phyloP scores from a whole-genome alignment of 1,140 invertebrate species.

The Eriocheir sinensis region DNA sequence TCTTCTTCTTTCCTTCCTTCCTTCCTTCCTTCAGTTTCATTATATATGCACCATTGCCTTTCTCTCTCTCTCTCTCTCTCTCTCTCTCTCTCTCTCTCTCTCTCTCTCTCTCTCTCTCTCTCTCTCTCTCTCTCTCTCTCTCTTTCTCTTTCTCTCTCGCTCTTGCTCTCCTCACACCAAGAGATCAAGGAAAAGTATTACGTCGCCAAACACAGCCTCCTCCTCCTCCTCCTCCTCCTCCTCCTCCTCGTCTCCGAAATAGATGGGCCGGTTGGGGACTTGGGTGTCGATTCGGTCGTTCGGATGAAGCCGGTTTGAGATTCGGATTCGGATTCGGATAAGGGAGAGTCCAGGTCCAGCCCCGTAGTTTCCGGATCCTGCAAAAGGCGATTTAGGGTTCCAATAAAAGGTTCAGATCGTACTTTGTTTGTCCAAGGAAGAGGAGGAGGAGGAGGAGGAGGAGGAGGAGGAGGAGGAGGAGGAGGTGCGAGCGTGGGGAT shows the following conservation, averaged over 20 bases:
- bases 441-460: not conserved
- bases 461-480: not conserved
- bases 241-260: not conserved
- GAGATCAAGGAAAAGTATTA: not conserved
- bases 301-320: not conserved
- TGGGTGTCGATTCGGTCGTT: not conserved
- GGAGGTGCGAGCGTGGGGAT: not conserved
- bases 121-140: not conserved
- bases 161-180: not conserved
- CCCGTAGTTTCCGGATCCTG: constrained; percentile 1
- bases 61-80: not conserved
- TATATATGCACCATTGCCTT: not conserved
- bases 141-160: not conserved
- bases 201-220: too few relatives aligned
- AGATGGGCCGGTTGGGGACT: not conserved
- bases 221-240: not conserved
- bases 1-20: too few relatives aligned
- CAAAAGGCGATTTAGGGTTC: constrained; percentile 2
- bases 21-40: too few relatives aligned
- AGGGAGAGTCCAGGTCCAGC: not conserved
- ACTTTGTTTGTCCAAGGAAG: not conserved
- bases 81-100: not conserved
- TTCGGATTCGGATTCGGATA: not conserved
- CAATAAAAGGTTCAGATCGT: not conserved
- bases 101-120: not conserved